Percentiles rank a stretch among this genome's conserved stretches.
phyloP scores from a whole-genome alignment of 1,140 invertebrate species.

The Cardiocondyla obscurior region DNA sequence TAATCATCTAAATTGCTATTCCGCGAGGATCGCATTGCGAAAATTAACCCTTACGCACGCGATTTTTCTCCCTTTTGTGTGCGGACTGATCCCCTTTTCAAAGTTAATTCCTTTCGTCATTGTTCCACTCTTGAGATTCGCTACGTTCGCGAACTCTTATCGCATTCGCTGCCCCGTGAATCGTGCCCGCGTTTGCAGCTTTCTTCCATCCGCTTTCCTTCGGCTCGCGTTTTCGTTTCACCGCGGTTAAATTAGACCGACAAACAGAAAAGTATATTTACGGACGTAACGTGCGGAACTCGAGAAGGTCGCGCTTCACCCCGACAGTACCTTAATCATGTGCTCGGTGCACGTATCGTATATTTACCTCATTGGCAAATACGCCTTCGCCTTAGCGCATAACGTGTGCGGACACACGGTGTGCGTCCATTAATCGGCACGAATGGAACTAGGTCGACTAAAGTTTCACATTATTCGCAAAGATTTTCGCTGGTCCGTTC shows the following conservation, averaged over 20 bases:
- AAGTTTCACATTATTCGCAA: slow-evolving; percentile 39
- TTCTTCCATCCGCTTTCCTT: neutral
- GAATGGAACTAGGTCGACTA: slow-evolving; percentile 35
- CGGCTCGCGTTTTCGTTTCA: neutral
- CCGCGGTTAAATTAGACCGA: slow-evolving; percentile 10
- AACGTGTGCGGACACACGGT: slow-evolving; percentile 34
- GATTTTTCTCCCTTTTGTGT: neutral
- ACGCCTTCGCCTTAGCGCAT: slow-evolving; percentile 45
- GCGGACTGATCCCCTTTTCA: neutral
- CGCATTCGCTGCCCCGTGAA: slow-evolving; percentile 1
- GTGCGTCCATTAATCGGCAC: slow-evolving; percentile 25
- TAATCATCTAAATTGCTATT: neutral
- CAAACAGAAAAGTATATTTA: slow-evolving; percentile 54
- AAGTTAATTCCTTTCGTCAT: slow-evolving; percentile 29
- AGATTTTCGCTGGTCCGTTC: slow-evolving; percentile 17
- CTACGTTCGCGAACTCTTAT: slow-evolving; percentile 1
- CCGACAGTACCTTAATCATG: slow-evolving; percentile 29
- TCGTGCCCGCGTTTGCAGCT: neutral
- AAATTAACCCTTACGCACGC: slow-evolving; percentile 7
- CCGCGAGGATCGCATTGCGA: neutral
- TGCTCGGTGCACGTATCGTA: slow-evolving; percentile 43
- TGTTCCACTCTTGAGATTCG: slow-evolving; percentile 9
- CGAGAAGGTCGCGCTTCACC: neutral
- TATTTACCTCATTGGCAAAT: slow-evolving; percentile 37
- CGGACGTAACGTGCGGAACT: slow-evolving; percentile 23